These are phyloP conservation scores for Onchidella celtica DNA, from an alignment of 2,888 invertebrate genomes.

Conservation along the genomic window DNA sequence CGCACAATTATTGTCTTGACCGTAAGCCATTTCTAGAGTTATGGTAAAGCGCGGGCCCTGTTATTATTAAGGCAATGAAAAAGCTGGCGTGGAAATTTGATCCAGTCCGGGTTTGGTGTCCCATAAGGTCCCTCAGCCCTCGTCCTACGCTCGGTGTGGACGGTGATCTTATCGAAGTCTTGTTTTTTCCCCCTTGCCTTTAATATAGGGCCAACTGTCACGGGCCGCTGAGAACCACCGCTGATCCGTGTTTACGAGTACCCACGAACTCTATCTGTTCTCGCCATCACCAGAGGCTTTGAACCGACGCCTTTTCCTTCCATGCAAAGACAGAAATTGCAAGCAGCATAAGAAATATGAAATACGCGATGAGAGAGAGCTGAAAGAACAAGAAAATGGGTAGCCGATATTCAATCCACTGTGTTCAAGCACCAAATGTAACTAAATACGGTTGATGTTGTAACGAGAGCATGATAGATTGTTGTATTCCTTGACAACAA, in stretches of 20 bases:
- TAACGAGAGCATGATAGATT: neutral
- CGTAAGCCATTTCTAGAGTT: slow-evolving; percentile 1
- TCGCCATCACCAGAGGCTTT: neutral
- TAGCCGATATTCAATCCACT: neutral
- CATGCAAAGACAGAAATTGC: neutral
- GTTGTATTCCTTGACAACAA: neutral
- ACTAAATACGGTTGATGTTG: slow-evolving; percentile 15
- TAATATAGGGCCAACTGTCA: neutral
- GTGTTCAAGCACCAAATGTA: neutral
- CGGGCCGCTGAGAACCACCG: neutral
- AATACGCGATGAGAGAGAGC: neutral
- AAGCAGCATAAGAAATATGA: neutral
- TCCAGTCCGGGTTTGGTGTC: neutral
- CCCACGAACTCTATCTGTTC: neutral
- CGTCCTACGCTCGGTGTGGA: too few relatives aligned
- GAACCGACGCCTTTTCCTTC: too few relatives aligned
- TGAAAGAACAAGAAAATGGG: neutral
- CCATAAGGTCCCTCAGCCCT: neutral
- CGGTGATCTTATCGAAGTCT: slow-evolving; percentile 9
- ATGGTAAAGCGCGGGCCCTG: neutral
- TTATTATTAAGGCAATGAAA: slow-evolving; percentile 25
- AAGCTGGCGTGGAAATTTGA: neutral
- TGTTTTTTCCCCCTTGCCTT: neutral
- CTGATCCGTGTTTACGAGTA: slow-evolving; percentile 2
- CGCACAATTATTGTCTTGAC: neutral